Evolutionary conservation across 2,113 vertebrate genomes (phyloP).

Genomic region (Balaeniceps rex): DNA sequence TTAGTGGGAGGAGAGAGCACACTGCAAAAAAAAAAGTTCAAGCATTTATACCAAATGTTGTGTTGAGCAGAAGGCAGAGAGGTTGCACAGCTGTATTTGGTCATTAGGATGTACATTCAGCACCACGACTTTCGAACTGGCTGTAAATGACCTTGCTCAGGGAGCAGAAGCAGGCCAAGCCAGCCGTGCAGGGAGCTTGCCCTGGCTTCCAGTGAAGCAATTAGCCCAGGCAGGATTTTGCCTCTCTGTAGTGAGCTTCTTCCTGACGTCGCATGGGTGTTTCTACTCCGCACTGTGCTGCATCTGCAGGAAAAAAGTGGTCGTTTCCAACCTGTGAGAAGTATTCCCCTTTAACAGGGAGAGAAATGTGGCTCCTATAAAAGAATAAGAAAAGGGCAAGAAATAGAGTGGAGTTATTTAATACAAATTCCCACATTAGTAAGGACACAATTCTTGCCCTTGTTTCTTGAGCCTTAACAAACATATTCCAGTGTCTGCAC

Average conservation of each 20-base stretch:
- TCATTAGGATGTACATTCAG: not conserved
- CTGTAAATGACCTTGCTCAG: not conserved
- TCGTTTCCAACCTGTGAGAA: not conserved
- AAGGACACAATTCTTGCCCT: not conserved
- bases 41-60: not conserved
- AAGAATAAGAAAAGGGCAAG: not conserved
- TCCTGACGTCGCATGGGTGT: not conserved
- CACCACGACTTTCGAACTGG: not conserved
- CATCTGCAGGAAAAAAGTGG: not conserved
- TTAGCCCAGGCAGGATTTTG: not conserved
- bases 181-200: not conserved
- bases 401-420: not conserved
- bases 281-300: not conserved
- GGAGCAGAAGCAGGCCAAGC: not conserved
- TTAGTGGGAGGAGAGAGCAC: not conserved
- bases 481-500: not conserved
- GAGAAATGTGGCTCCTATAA: not conserved
- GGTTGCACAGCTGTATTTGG: not conserved
- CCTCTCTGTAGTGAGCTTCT: not conserved
- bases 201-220: not conserved
- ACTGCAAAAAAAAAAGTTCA: not conserved
- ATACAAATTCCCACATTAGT: not conserved
- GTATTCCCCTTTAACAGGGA: not conserved
- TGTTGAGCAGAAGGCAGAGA: not conserved
- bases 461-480: not conserved